These are phyloP conservation scores for Teleiodes luculella DNA, from an alignment of 2,888 invertebrate genomes.

Conservation along the genomic window DNA sequence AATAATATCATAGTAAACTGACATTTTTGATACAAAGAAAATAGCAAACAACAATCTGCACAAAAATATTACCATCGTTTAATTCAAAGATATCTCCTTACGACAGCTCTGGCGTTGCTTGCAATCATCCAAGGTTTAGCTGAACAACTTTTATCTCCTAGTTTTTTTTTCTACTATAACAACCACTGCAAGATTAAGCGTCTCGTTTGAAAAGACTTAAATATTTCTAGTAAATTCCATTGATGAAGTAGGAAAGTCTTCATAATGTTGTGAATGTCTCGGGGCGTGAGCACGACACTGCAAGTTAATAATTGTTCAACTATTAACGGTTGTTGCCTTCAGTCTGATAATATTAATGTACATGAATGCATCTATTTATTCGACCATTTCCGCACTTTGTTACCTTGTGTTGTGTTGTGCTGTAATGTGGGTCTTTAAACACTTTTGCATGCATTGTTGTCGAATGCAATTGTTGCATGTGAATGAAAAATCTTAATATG, in stretches of 20 bases:
- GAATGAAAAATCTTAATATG: background rate
- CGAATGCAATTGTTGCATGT: background rate
- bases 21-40: too few species aligned
- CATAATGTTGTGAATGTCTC: background rate
- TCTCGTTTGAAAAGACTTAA: too few species aligned
- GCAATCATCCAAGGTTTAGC: too few species aligned
- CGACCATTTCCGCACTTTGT: slow-evolving; percentile 44
- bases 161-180: too few species aligned
- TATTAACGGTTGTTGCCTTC: slow-evolving; percentile 39
- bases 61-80: too few species aligned
- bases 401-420: background rate
- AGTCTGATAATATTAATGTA: slow-evolving; percentile 27
- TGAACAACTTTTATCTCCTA: too few species aligned
- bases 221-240: background rate
- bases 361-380: too few species aligned
- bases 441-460: background rate
- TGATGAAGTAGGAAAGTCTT: background rate
- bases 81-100: too few species aligned
- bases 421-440: background rate
- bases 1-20: too few species aligned
- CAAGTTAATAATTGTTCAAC: slow-evolving; percentile 29
- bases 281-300: slow-evolving; percentile 3
- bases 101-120: too few species aligned
- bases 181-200: too few species aligned
- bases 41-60: too few species aligned